Base-by-base conservation (phyloP, 2,113 vertebrate genomes). In the Herpailurus yagouaroundi region DNA sequence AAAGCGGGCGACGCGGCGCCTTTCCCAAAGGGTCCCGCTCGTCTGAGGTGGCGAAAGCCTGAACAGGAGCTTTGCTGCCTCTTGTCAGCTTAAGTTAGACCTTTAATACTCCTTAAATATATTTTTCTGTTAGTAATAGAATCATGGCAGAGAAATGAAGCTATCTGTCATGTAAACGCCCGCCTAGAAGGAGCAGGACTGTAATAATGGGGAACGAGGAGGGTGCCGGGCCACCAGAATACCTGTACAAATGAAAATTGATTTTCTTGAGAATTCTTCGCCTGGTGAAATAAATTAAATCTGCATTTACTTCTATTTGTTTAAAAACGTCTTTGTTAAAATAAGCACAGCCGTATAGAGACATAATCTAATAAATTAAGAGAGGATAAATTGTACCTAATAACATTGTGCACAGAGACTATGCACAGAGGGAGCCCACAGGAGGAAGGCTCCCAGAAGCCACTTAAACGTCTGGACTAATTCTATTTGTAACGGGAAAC, bases 251-350 rank as follows among this genome's bases (percentile, higher is more conserved):
- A 98, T 98, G 98, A 97, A 98, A 98, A 99, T 98, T 94, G 98
- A 98, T 99, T 99, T 98, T 98, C 97, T 97, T 33, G 82, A 97
- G 97, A 93, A 97, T 97, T 98, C 96, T 96, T 98, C 27, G 45
- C 95, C 80, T 86, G 76, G 55, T 48, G 84, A 98, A 98, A 98
- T 98, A 98, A 98, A 99, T 99, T 98, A 98, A 98, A 98, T 97
- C 97, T 97, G 91, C 97, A 95, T 98, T 98, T 98, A 48, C 95
- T 98, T 98, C 96, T 98, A 97, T 98, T 96, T 96, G 95, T 98
- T 98, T 98, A 98, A 98, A 98, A 98, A 96, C 50, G 95, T 97
- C 97, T 98, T 98, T 98, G 98, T 98, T 98, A 98, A 97, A 98
- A 95, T 97, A 97, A 98, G 94, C 92, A 84, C 80, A 55, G 92